Evolutionary conservation across 2,113 vertebrate species (phyloP), one percentile per base, ranked within the genome.

Genomic region (Pterophyllum scalare): DNA sequence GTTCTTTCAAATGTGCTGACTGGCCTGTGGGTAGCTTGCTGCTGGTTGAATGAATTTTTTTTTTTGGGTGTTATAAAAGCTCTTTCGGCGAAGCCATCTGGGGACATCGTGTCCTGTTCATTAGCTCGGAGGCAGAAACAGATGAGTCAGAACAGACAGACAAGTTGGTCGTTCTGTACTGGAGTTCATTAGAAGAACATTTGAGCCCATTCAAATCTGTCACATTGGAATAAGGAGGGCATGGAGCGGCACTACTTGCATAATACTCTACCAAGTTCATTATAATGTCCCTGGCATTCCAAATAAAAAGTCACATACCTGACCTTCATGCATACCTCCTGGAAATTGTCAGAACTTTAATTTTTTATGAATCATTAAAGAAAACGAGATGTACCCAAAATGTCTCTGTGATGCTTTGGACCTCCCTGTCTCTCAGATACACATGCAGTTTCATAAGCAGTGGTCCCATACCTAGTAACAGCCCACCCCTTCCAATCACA

Each of bases 401-500:
- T 67, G 33, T 5, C 2, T 14, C 22, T 31, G 5, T 40, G 11
- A 33, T 52, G n/a, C 28, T 52, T 62, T 28, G 13, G 64, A n/a
- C 46, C 13, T 46, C 56, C 7, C n/a, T 17, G 40, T 75, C 33
- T 57, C 56, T 1, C 28, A 0, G 24, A 43, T 61, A 31, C 7
- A n/a, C 43, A 38, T 38, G 38, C 49, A 65, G 81, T 77, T 57
- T 86, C 46, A 76, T 62, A 70, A 62, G 49, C 59, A 61, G 58
- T 90, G 72, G 89, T 64, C 84, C 31, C 82, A 82, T 20, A 90
- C 89, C 86, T 62, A 86, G 89, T 87, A 92, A 92, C 86, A 85
- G 77, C 64, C 35, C 17, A 58, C 10, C 35, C 7, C 79, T n/a
- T 85, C 94, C 93, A 95, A 95, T 94, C 86, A 93, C 11, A 88